Evolutionary conservation across 2,888 invertebrate genomes (phyloP).

Genomic region (Tigriopus californicus): DNA sequence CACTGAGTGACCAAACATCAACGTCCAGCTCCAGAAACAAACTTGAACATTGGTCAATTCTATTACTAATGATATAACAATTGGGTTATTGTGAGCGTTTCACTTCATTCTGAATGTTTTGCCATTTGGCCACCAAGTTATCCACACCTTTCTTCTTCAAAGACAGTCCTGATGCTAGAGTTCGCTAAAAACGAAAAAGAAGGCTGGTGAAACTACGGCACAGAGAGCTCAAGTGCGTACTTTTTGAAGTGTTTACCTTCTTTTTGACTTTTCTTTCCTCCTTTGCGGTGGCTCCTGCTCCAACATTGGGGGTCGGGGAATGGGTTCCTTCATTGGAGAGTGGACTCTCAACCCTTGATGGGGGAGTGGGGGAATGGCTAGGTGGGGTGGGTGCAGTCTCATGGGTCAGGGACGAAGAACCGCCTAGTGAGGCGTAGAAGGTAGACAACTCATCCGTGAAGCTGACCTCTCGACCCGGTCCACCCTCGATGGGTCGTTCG

Average conservation of each 20-base stretch:
- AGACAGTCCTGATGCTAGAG: constrained; percentile 35
- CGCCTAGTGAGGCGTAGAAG: constrained; percentile 6
- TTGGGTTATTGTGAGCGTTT: neutral
- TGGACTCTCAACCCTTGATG: too few relatives aligned
- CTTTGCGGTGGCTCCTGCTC: too few relatives aligned
- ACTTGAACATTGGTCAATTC: too few relatives aligned
- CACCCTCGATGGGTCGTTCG: too few relatives aligned
- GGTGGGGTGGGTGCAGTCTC: neutral
- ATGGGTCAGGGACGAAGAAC: neutral
- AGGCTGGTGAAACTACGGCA: neutral
- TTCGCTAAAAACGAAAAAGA: neutral
- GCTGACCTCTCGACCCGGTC: too few relatives aligned
- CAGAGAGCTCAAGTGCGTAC: too few relatives aligned
- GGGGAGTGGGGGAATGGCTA: neutral
- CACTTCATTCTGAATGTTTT: constrained; percentile 40
- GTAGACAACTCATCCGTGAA: neutral
- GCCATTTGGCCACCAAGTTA: constrained; percentile 49
- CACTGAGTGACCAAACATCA: too few relatives aligned
- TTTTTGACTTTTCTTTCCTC: too few relatives aligned
- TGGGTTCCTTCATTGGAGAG: too few relatives aligned
- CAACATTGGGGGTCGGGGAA: too few relatives aligned
- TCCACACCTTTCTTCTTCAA: constrained; percentile 50
- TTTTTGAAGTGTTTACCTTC: neutral
- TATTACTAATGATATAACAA: neutral
- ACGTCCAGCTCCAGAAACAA: too few relatives aligned